Evolutionary conservation across 2,113 vertebrate genomes (phyloP).

Genomic region (Chamaetylas fuelleborni): DNA sequence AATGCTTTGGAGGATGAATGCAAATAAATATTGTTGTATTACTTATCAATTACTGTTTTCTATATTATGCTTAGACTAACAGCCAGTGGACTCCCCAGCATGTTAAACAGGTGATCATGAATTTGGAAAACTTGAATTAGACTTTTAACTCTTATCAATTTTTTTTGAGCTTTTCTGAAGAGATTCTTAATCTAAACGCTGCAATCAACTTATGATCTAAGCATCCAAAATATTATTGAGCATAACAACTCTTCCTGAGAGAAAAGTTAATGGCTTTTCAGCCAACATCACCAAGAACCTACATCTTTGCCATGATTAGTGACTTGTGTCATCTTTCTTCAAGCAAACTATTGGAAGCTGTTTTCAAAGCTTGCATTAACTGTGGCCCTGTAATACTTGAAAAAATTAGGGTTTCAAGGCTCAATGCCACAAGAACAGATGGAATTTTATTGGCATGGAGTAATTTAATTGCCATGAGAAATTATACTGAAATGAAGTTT

Average conservation of each 20-base stretch:
- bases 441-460: not conserved
- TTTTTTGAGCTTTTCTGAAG: not conserved
- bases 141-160: not conserved
- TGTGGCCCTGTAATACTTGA: not conserved
- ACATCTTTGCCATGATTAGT: constrained; percentile 12
- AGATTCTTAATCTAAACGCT: not conserved
- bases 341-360: not conserved
- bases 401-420: not conserved
- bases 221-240: not conserved
- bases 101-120: not conserved
- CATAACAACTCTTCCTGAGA: not conserved
- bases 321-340: constrained; percentile 9
- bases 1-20: not conserved
- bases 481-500: not conserved
- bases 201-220: not conserved
- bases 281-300: not conserved
- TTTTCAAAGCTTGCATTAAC: not conserved
- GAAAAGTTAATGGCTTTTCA: constrained; percentile 31
- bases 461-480: not conserved
- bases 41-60: not conserved
- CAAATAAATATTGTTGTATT: not conserved
- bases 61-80: not conserved
- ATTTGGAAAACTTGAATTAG: not conserved
- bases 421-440: not conserved
- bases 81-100: not conserved